These are phyloP conservation scores for Patella vulgata DNA, from an alignment of 1,140 invertebrate species.

Conservation along the genomic window DNA sequence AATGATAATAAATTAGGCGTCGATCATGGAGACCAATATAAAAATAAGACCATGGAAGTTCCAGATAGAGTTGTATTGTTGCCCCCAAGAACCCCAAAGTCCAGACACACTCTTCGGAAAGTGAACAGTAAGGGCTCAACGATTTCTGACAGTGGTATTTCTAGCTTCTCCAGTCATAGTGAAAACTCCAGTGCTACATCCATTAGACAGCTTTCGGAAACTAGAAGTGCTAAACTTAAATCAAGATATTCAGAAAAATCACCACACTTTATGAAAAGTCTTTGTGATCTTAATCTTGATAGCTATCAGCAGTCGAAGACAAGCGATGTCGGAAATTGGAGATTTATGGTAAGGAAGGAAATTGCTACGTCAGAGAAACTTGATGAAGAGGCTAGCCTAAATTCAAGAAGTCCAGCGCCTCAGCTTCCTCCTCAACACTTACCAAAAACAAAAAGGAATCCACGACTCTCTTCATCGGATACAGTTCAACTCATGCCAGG, in stretches of 20 bases:
- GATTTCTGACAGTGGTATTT: conserved; percentile 52
- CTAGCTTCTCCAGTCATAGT: conserved; percentile 45
- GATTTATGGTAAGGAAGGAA: background rate
- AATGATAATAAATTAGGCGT: conserved; percentile 14
- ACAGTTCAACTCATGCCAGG: background rate
- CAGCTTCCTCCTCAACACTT: background rate
- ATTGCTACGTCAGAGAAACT: background rate
- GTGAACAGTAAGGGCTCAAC: conserved; percentile 37
- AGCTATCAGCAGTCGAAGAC: conserved; percentile 3
- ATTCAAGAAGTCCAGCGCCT: background rate
- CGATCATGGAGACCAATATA: conserved; percentile 11
- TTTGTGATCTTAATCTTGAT: background rate
- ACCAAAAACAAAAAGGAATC: background rate
- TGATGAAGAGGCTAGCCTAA: too few species aligned
- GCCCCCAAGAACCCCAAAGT: conserved; percentile 1
- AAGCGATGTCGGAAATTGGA: background rate
- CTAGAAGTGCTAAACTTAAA: background rate
- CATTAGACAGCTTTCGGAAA: background rate
- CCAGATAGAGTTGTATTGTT: conserved; percentile 24
- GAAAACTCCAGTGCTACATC: conserved; percentile 13
- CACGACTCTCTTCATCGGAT: conserved; percentile 1
- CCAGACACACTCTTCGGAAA: conserved; percentile 18
- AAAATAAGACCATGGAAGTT: conserved; percentile 16
- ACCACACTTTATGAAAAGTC: background rate
- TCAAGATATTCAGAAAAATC: background rate